These are phyloP conservation scores for Numenius phaeopus DNA, from an alignment of 2,797 vertebrate species.

Conservation along the genomic window DNA sequence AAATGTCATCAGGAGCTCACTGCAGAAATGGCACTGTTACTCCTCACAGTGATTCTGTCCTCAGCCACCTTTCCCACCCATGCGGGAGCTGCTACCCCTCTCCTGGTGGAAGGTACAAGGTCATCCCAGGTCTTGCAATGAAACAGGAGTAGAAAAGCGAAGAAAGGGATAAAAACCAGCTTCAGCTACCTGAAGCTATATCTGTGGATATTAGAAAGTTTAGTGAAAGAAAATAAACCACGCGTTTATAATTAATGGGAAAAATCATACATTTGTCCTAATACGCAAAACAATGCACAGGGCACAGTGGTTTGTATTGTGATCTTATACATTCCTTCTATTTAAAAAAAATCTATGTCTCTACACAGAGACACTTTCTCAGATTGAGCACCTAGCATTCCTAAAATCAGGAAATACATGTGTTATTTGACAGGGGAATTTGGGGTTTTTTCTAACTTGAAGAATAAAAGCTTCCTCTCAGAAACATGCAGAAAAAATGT, in stretches of 20 bases:
- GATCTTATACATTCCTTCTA: accelerated
- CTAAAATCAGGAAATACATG: background rate
- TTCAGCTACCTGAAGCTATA: background rate
- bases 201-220: background rate
- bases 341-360: background rate
- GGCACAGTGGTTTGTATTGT: background rate
- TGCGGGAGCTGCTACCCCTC: background rate
- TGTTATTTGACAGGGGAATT: background rate
- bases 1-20: background rate
- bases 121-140: background rate
- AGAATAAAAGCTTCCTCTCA: background rate
- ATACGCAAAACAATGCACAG: background rate
- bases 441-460: background rate
- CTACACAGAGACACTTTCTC: background rate
- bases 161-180: background rate
- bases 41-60: background rate
- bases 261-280: background rate
- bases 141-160: background rate
- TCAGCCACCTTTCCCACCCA: background rate
- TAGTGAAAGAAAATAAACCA: background rate
- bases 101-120: background rate
- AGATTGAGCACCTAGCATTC: background rate
- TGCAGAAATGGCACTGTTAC: background rate
- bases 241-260: accelerated
- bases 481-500: background rate